Conservation (phyloP, 2,113 vertebrate species). For the Syrrhaptes paradoxus region DNA sequence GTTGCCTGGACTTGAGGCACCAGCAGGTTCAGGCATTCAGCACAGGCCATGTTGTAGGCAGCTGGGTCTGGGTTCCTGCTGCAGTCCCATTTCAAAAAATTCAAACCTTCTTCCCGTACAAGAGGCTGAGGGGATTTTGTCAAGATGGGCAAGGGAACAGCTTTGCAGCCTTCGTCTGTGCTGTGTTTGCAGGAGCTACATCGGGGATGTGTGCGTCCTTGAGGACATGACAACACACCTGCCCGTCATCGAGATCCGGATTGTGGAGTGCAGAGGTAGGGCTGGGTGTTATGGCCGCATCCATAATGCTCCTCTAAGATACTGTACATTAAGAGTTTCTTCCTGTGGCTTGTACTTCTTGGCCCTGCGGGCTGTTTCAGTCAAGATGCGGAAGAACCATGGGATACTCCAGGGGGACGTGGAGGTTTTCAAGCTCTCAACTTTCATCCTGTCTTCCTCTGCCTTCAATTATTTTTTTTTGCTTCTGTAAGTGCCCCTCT, state of each 20-base stretch:
- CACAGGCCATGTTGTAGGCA: neutral
- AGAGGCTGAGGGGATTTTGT: neutral
- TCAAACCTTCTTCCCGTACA: neutral
- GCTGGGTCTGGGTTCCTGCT: neutral
- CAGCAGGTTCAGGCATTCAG: neutral
- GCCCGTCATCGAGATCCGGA: slow-evolving; percentile 92
- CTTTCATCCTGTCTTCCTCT: neutral
- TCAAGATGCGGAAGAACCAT: neutral
- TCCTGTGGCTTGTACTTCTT: neutral
- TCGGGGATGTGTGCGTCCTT: slow-evolving; percentile 93
- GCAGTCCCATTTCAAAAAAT: neutral
- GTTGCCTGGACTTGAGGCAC: neutral
- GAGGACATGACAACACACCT: slow-evolving; percentile 94
- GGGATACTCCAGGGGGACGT: neutral
- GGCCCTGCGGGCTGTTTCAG: neutral
- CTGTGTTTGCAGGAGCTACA: slow-evolving; percentile 84
- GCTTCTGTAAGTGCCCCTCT: neutral
- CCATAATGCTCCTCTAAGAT: neutral
- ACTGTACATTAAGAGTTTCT: neutral
- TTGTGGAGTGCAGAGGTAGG: slow-evolving; percentile 94
- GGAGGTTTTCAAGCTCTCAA: neutral
- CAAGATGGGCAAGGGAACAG: neutral
- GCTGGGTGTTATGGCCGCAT: neutral
- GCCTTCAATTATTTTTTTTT: neutral
- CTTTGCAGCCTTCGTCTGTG: neutral